phyloP scores from a whole-genome alignment of 2,113 vertebrate genomes.

The Xenus cinereus region DNA sequence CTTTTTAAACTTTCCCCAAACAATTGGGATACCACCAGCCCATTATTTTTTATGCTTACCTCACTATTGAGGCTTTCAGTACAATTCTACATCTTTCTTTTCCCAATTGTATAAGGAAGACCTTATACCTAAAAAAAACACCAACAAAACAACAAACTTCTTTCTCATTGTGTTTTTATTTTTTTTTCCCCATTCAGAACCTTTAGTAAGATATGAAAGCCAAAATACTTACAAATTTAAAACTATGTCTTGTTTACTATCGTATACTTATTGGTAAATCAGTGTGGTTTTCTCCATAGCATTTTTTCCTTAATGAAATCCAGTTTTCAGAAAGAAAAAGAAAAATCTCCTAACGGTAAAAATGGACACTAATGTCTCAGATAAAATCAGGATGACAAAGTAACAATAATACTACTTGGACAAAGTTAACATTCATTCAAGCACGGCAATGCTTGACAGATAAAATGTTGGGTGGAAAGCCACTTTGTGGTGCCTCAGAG shows the following conservation, averaged over 20 bases:
- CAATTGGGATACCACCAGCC: neutral
- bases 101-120: neutral
- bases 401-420: neutral
- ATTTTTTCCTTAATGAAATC: neutral
- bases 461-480: neutral
- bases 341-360: neutral
- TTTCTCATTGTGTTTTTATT: neutral
- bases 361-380: neutral
- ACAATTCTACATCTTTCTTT: neutral
- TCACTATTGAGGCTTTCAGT: neutral
- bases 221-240: neutral
- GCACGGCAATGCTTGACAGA: neutral
- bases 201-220: neutral
- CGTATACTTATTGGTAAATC: neutral
- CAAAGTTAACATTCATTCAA: neutral
- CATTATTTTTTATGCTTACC: neutral
- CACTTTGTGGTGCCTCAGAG: neutral
- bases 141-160: no score
- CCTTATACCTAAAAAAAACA: neutral
- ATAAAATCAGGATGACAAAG: neutral
- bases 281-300: neutral
- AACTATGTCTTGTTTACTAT: neutral
- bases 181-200: neutral
- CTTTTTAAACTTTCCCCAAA: neutral
- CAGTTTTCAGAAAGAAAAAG: neutral